phyloP scores from a whole-genome alignment of 2,888 invertebrate species.

The Pammene fasciana region DNA sequence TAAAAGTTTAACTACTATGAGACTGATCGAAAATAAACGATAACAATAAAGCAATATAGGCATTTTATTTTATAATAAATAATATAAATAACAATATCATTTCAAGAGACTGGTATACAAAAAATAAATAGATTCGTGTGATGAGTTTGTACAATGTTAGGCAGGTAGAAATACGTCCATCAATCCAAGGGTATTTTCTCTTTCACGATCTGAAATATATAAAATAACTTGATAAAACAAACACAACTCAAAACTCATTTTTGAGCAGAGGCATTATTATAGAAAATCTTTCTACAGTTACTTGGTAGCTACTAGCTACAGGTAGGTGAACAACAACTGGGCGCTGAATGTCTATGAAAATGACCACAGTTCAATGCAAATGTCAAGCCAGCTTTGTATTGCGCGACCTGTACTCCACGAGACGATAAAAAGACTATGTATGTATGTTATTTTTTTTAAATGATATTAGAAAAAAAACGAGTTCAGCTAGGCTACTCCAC shows the following conservation, averaged over 20 bases:
- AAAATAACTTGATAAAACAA: constrained; percentile 23
- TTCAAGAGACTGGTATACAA: constrained; percentile 40
- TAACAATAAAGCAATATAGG: neutral
- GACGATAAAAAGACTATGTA: too few species aligned
- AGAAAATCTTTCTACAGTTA: too few species aligned
- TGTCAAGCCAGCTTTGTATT: too few species aligned
- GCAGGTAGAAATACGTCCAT: constrained; percentile 45
- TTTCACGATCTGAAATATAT: constrained; percentile 86
- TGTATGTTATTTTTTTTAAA: too few species aligned
- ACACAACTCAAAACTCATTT: neutral
- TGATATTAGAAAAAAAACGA: too few species aligned
- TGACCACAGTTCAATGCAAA: too few species aligned
- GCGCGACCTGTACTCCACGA: too few species aligned
- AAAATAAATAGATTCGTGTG: constrained; percentile 5
- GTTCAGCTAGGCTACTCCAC: too few species aligned
- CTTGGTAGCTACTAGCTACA: too few species aligned
- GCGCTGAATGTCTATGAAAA: too few species aligned
- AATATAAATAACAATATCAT: constrained; percentile 31
- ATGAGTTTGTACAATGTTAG: constrained; percentile 3
- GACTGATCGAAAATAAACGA: constrained; percentile 13
- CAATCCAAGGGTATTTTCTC: constrained; percentile 89
- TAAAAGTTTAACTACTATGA: neutral
- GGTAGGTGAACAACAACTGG: too few species aligned
- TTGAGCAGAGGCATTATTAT: neutral
- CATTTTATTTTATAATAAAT: constrained; percentile 29